phyloP scores from a whole-genome alignment of 2,113 vertebrate species.

The Theristicus caerulescens region DNA sequence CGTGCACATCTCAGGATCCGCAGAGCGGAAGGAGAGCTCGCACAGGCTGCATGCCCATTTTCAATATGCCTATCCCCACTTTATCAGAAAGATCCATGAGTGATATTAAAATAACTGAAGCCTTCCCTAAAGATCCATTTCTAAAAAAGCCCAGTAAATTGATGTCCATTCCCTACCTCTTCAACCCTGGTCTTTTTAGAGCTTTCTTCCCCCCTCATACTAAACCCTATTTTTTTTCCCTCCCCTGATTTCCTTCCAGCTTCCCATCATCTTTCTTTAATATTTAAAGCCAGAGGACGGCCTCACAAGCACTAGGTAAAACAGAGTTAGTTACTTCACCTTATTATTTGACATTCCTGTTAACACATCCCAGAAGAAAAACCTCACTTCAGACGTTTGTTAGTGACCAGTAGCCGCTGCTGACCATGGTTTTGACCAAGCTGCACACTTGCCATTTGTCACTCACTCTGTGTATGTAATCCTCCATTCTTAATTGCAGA shows the following conservation, averaged over 20 bases:
- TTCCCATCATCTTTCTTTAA: neutral
- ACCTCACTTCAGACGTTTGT: neutral
- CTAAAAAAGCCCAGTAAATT: neutral
- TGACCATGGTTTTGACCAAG: accelerated
- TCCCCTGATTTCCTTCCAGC: neutral
- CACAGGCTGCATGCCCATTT: neutral
- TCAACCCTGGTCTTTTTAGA: neutral
- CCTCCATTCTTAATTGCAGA: neutral
- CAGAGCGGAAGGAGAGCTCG: neutral
- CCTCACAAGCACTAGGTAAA: neutral
- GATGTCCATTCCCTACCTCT: neutral
- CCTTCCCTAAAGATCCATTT: neutral
- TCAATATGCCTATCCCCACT: neutral
- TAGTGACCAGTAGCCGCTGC: accelerated
- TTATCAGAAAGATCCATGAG: neutral
- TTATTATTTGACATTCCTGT: neutral
- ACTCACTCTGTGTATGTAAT: neutral
- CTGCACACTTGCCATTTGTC: neutral
- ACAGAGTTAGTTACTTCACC: neutral
- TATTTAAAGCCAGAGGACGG: neutral
- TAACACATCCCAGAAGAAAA: neutral
- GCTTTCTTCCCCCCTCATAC: neutral
- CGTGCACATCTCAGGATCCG: neutral
- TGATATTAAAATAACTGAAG: neutral
- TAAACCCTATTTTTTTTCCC: neutral